Evolutionary conservation across 2,113 vertebrate genomes (phyloP).

Genomic region (Panthera uncia): DNA sequence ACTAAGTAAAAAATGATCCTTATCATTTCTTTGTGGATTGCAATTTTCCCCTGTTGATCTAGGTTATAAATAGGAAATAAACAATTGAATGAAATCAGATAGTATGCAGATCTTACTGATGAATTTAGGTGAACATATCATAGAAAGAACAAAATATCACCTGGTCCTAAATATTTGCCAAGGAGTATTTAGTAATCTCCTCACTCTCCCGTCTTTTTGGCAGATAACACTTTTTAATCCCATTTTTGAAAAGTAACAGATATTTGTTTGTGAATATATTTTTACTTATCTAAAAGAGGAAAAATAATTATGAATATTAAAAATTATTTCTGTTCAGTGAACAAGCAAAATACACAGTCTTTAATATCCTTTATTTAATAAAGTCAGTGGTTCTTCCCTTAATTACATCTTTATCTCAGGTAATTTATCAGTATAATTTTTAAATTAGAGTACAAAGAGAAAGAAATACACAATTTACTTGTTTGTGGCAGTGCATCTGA

Average conservation of each 20-base stretch:
- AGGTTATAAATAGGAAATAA: slow-evolving; percentile 66
- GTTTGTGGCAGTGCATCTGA: not conserved
- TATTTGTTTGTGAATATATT: not conserved
- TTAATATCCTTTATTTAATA: slow-evolving; percentile 54
- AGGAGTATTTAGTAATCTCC: slow-evolving; percentile 84
- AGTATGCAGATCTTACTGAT: slow-evolving; percentile 54
- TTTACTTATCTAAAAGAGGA: slow-evolving; percentile 9
- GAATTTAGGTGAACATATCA: slow-evolving; percentile 83
- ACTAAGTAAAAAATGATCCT: slow-evolving; percentile 36
- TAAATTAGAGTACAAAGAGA: not conserved
- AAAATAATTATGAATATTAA: slow-evolving; percentile 52
- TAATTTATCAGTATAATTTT: slow-evolving; percentile 65
- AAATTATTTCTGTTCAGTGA: not conserved
- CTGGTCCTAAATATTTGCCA: slow-evolving; percentile 85
- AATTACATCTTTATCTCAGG: slow-evolving; percentile 49
- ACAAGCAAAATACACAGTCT: slow-evolving; percentile 51
- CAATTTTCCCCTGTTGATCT: slow-evolving; percentile 39
- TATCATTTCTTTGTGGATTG: slow-evolving; percentile 54
- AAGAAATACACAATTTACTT: not conserved
- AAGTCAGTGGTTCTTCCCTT: slow-evolving; percentile 44
- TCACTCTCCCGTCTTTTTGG: slow-evolving; percentile 70
- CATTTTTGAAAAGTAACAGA: slow-evolving; percentile 28
- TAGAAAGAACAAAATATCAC: slow-evolving; percentile 79
- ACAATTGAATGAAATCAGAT: slow-evolving; percentile 45
- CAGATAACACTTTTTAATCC: slow-evolving; percentile 64